Conservation (phyloP, 2,797 vertebrate genomes). For the Melanogrammus aeglefinus region DNA sequence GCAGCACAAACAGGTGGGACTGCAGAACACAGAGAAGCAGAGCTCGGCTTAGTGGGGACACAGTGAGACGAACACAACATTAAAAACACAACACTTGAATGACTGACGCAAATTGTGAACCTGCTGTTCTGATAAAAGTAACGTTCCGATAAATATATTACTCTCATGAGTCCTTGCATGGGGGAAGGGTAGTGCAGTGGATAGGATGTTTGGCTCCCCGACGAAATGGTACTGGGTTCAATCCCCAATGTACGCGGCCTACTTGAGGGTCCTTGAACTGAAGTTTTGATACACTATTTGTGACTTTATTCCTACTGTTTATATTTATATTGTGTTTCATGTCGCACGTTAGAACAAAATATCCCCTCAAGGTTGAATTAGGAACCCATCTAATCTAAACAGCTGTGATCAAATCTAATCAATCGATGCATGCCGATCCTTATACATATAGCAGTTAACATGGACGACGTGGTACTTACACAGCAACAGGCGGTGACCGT, state of each 20-base stretch:
- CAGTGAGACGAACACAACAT: background rate
- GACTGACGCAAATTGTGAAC: background rate
- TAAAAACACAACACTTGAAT: background rate
- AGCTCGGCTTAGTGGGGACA: conserved; percentile 20
- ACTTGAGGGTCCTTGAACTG: no score
- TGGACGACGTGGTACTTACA: conserved; percentile 64
- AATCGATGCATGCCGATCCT: no score
- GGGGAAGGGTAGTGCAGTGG: no score
- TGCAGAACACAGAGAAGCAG: conserved; percentile 59
- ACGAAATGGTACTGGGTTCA: background rate
- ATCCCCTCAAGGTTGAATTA: no score
- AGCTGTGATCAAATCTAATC: no score
- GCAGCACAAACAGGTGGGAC: conserved; percentile 98
- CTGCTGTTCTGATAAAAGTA: no score
- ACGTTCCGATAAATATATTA: no score
- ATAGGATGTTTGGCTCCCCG: background rate
- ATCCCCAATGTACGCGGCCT: no score
- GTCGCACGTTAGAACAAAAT: no score
- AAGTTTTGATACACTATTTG: background rate
- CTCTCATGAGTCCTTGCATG: no score
- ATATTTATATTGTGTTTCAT: background rate
- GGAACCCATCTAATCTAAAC: no score
- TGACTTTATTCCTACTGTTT: background rate
- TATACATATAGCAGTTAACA: background rate
- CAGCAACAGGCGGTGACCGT: conserved; percentile 99